A percentile compares a stretch with the other conserved stretches of the same genome.
These are phyloP conservation scores for Heliocidaris erythrogramma DNA, from an alignment of 35 echinoderm and acorn worm genomes.

Conservation along the genomic window DNA sequence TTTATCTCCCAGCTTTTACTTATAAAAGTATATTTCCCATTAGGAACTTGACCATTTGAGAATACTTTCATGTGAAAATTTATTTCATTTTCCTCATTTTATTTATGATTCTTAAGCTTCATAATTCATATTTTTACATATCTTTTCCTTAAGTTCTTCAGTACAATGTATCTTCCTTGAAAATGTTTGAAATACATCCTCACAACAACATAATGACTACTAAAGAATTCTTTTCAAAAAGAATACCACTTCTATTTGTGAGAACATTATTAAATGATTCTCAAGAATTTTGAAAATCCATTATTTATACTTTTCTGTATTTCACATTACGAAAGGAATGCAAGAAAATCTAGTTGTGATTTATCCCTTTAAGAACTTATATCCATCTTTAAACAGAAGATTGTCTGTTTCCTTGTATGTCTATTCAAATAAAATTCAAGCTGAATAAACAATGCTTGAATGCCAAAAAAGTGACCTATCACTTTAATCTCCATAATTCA, in stretches of 20 bases:
- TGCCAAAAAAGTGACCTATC: neutral
- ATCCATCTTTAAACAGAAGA: neutral
- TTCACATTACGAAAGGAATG: neutral
- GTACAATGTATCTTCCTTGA: no score
- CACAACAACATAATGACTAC: no score
- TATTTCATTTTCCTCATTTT: neutral
- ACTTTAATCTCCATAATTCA: neutral
- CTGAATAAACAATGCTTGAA: neutral
- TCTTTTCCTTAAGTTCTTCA: no score
- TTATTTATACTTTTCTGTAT: neutral
- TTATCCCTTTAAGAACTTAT: neutral
- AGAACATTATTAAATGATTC: neutral
- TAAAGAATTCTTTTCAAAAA: no score
- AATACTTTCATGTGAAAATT: neutral
- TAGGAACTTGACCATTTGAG: neutral
- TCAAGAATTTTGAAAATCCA: neutral
- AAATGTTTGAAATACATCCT: no score
- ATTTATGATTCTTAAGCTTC: neutral
- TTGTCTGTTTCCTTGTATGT: neutral
- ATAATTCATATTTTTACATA: neutral
- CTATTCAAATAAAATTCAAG: neutral
- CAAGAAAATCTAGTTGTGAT: no score
- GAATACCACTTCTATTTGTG: no score
- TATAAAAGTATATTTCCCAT: no score
- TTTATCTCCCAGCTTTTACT: no score